Base-by-base conservation (phyloP, 2,113 vertebrate species). In the Hucho hucho region DNA sequence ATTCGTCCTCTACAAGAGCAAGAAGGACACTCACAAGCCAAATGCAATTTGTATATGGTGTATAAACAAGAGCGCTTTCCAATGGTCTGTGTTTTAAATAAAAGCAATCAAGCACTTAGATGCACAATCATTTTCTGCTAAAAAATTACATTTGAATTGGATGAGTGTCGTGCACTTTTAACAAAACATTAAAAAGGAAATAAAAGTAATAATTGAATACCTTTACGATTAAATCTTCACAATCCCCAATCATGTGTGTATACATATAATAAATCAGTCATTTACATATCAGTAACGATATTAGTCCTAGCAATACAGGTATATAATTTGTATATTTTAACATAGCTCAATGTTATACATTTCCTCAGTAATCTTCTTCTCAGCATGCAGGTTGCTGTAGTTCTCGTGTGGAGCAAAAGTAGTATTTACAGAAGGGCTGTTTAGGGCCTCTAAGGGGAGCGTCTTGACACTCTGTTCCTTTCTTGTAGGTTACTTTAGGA, bases 331-430 rank as follows among this genome's bases (percentile, higher is more conserved):
- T 72, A 74, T 69, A 75, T 47, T 75, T 53, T 69, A 73, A 69
- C 64, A 74, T 25, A 66, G 63, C 25, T 82, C 28, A 72, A 75
- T 47, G 28, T 72, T 26, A 69, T 64, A 63, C 59, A 43, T 72
- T 75, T 75, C 43, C 43, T 79, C 28, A 67, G 77, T 53, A 73
- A 80, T 61, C 67, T 64, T 72, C 69, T 81, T 92, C 70, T 98
- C 95, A 98, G 94, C 98, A 99, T 98, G 98, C 98, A 97, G 95
- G 96, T 96, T 97, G 96, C 95, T 96, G 96, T 94, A 97, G 95
- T 93, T 98, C 96, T 95, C 96, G 89, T 86, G 95, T 94, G 92
- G 95, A 95, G 94, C 95, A 91, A 90, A 96, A 89, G 91, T 96
- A 95, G 94, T 98, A 98, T 98, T 96, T 98, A 98, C 96, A 98